These are phyloP conservation scores for Oscheius sp. DNA, from an alignment of 2,888 invertebrate genomes.

Conservation along the genomic window DNA sequence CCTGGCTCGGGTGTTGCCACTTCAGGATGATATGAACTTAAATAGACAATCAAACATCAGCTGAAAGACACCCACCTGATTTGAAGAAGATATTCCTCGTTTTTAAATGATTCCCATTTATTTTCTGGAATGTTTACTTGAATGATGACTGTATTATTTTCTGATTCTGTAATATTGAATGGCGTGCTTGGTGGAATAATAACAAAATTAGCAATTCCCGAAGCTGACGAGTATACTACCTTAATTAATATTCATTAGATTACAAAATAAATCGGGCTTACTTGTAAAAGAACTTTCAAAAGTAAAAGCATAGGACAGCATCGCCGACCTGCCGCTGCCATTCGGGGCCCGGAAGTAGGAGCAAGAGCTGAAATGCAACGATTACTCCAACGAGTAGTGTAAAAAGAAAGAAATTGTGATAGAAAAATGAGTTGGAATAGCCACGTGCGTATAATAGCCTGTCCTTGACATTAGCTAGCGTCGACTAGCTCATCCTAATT, in stretches of 20 bases:
- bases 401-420: background rate
- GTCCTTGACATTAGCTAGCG: background rate
- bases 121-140: background rate
- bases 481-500: background rate
- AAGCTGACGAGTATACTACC: constrained; percentile 13
- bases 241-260: background rate
- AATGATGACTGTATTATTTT: constrained; percentile 8
- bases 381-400: background rate
- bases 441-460: background rate
- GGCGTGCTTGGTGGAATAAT: constrained; percentile 3
- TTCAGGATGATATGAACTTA: constrained; percentile 22
- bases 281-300: constrained; percentile 11
- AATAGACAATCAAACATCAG: background rate
- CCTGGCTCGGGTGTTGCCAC: background rate
- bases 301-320: constrained; percentile 26
- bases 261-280: background rate
- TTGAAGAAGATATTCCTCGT: background rate
- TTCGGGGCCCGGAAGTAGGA: constrained; percentile 1
- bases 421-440: background rate
- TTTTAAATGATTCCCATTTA: background rate
- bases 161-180: constrained; percentile 17
- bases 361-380: background rate
- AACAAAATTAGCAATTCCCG: background rate
- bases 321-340: constrained; percentile 19
- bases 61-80: background rate